Base-by-base conservation (phyloP, 2,797 vertebrate species). In the Delichon dasypus region DNA sequence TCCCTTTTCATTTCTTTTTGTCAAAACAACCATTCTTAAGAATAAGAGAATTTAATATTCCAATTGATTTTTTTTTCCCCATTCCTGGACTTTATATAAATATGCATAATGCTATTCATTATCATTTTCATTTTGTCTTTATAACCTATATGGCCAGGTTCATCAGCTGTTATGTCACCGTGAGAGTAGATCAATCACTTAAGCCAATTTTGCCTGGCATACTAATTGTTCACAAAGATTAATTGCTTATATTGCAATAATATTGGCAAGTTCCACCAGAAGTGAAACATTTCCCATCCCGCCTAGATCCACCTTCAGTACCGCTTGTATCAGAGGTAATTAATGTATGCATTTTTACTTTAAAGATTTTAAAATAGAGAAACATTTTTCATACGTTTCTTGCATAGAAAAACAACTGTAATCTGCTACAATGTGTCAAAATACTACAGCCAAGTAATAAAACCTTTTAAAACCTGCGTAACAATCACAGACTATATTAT, bases 121-220 rank as follows among this genome's bases (percentile, higher is more conserved):
- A 74, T 73, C 3, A 68, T 91, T 94, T 80, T 70, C 2, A 29
- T 76, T 86, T 87, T 93, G 51, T 55, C 94, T 88, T 95, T 89
- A 29, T 90, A 88, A 91, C 79, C 50, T 89, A 6, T 91, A 53
- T 25, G 44, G 60, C 47, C 51, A 75, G n/a, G 38, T 91, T 92
- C 88, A 82, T 95, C 66, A 82, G 76, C 64, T 84, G 19, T 42
- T 88, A 77, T 66, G 68, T 75, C 88, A 86, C 32, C 67, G 30
- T 3, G 16, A n/a, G 38, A 89, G 70, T 64, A 76, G 51, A 95
- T 95, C 81, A 93, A 95, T 94, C 88, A 92, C 93, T 96, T 86
- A 90, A 95, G 74, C 57, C 76, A 90, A 84, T 95, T 96, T 95
- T 89, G 16, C 16, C 76, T 95, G 78, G 87, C 95, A 91, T 61